Base-by-base conservation (phyloP, 1,140 invertebrate genomes). In the Oryctes rhinoceros region DNA sequence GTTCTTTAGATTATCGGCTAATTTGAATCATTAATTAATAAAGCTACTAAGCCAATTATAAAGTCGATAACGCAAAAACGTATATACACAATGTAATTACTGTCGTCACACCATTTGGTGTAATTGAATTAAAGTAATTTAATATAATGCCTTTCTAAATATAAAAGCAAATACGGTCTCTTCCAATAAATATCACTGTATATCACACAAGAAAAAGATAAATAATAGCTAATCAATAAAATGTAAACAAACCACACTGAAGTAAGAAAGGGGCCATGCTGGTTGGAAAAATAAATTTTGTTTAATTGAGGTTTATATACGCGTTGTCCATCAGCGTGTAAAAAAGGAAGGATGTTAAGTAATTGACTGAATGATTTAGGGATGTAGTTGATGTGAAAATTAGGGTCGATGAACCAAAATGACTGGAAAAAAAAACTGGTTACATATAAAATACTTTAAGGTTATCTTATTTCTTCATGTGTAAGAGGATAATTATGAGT, bases 261-360 rank as follows among this genome's bases (percentile, higher is more conserved):
- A 0, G 9, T 37, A 20, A 13, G 24, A 37, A 35, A 35, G 11
- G 65, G 9, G 65, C 65, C 35, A 35, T 71, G 7, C 4, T 24
- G 65, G 10, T 15, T 71, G 35, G 65, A 71, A 71, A 71, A 71
- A 71, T 24, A 24, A 71, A 71, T 20, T 71, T 37, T 71, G 35
- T 71, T 37, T 71, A 71, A 71, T 71, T 71, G 65, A 71, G 13
- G 24, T 24, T 30, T 35, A 35, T 24, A 35, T 71, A 24, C 35
- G 35, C 53, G 53, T n/a, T 10, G 24, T 30, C 15, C 53, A 24
- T 37, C 24, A 71, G 65, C 24, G 65, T 71, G 24, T 71, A 71
- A 35, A 71, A 71, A 71, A 71, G 24, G 65, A 71, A 71, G 65
- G 65, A 71, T 71, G 65, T 71, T 71, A 71, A 71, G 65, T 71